A percentile compares a stretch with the other conserved stretches of the same genome.
Conservation (phyloP, 92 coral and sea anemone genomes). For the Phymanthus crucifer region DNA sequence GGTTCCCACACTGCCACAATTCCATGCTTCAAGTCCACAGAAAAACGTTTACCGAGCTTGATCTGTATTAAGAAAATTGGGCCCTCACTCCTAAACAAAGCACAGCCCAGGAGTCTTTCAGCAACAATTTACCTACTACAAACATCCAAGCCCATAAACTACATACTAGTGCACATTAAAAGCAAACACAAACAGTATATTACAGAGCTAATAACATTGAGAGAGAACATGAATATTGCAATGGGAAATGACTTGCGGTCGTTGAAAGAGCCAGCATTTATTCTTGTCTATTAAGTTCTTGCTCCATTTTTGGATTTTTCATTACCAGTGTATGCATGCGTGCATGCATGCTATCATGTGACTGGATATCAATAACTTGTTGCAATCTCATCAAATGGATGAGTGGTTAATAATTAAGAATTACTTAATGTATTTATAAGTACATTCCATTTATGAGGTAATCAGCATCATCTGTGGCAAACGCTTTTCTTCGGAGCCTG, state of each 20-base stretch:
- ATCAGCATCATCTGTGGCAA: slow-evolving; percentile 98
- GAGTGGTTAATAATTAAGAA: not conserved
- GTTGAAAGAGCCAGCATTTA: not conserved
- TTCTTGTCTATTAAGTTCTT: not conserved
- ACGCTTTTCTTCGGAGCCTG: slow-evolving; percentile 83
- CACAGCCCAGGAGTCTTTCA: too few relatives aligned
- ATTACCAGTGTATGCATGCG: not conserved
- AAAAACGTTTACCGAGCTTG: too few relatives aligned
- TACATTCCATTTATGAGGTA: slow-evolving; percentile 99
- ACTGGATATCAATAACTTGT: slow-evolving; percentile 6
- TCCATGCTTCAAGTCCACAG: too few relatives aligned
- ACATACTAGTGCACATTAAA: not conserved
- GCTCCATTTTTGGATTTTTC: not conserved
- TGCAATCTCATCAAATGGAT: not conserved
- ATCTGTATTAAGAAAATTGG: too few relatives aligned
- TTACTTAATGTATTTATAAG: slow-evolving; percentile 36
- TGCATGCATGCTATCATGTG: not conserved
- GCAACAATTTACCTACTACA: too few relatives aligned
- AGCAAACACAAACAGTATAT: not conserved
- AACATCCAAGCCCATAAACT: not conserved
- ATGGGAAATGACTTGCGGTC: not conserved
- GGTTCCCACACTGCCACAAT: too few relatives aligned
- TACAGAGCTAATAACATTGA: not conserved
- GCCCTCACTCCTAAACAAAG: too few relatives aligned
- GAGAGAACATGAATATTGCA: not conserved